Evolutionary conservation across 2,797 vertebrate genomes (phyloP).

Genomic region (Tiaroga cobitis): DNA sequence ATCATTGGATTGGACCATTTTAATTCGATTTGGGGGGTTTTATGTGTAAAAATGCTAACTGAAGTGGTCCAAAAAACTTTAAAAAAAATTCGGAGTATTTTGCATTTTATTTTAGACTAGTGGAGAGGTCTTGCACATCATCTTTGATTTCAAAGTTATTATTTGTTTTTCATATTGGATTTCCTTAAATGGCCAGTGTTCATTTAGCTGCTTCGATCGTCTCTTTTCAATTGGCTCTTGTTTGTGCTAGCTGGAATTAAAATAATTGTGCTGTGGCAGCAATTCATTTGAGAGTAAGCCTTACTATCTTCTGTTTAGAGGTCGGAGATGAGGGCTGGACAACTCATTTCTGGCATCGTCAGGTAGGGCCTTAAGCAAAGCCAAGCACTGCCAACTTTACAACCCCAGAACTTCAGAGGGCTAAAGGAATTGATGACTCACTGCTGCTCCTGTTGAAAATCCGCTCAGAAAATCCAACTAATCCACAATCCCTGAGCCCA

Average conservation of each 20-base stretch:
- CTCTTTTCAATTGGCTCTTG: conserved; percentile 11
- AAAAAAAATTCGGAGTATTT: not conserved
- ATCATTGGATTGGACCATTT: no score
- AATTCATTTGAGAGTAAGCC: conserved; percentile 28
- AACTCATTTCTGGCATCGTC: conserved; percentile 41
- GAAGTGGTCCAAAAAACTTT: not conserved
- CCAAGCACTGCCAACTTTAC: conserved; percentile 31
- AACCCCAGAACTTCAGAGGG: conserved; percentile 59
- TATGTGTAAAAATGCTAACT: no score
- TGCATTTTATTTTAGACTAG: not conserved
- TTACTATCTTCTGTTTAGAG: conserved; percentile 48
- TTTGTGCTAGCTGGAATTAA: conserved; percentile 36
- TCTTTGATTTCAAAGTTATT: conserved; percentile 10
- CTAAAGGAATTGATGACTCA: conserved; percentile 63
- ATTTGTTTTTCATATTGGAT: conserved; percentile 17
- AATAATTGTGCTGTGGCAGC: conserved; percentile 38
- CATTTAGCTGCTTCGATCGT: not conserved
- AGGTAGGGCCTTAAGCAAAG: conserved; percentile 55
- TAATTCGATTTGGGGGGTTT: no score
- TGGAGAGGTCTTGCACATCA: not conserved
- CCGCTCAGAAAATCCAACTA: conserved; percentile 69
- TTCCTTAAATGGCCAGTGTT: not conserved
- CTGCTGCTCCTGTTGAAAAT: conserved; percentile 62
- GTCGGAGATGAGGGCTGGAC: conserved; percentile 21
- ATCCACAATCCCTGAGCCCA: conserved; percentile 63